phyloP scores from a whole-genome alignment of 1,140 invertebrate genomes.

The Sarcophaga bullata region DNA sequence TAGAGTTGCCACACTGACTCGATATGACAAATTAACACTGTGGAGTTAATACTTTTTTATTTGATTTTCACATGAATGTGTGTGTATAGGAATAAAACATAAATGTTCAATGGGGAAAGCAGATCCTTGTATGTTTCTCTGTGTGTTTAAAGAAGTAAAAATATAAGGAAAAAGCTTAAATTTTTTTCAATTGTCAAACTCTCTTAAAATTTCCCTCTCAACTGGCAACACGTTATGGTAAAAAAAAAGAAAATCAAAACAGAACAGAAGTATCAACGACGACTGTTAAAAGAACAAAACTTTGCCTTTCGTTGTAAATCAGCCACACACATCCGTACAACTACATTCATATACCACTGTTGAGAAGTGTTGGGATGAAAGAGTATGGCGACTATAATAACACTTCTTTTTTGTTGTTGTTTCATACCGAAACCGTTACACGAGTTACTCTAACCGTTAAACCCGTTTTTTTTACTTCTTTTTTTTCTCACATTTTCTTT shows the following conservation, averaged over 20 bases:
- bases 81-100: too few species aligned
- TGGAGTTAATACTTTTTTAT: too few species aligned
- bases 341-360: too few species aligned
- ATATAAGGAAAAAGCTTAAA: not conserved
- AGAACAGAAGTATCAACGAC: not conserved
- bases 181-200: not conserved
- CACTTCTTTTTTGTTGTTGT: too few species aligned
- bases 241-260: not conserved
- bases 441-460: not conserved
- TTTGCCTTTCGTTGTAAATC: not conserved
- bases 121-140: too few species aligned
- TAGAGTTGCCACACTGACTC: too few species aligned
- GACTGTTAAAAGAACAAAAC: not conserved
- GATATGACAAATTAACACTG: too few species aligned
- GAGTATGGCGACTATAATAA: too few species aligned
- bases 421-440: too few species aligned
- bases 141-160: not conserved
- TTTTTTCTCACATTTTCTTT: not conserved
- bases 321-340: not conserved
- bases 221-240: not conserved
- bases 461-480: slow-evolving; percentile 1
- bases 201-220: not conserved
- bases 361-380: too few species aligned
- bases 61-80: too few species aligned
- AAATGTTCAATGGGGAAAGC: too few species aligned